These are phyloP conservation scores for Minunthozetes semirufus DNA, from an alignment of 2,888 invertebrate species.

Conservation along the genomic window DNA sequence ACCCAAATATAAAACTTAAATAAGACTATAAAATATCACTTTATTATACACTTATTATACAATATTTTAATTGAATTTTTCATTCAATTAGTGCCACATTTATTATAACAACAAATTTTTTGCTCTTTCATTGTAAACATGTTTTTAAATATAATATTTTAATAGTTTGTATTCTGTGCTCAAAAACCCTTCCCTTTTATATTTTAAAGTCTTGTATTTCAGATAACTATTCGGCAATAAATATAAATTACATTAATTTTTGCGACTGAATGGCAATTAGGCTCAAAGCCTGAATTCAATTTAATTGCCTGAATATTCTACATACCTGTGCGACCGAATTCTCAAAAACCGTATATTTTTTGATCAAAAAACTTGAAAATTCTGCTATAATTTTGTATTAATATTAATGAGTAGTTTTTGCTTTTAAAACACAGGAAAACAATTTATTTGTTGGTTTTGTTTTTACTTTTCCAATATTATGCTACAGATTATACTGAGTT, in stretches of 20 bases:
- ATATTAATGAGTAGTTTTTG: slow-evolving; percentile 11
- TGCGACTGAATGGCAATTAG: neutral
- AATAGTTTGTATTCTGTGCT: neutral
- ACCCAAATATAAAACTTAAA: neutral
- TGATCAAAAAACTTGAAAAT: neutral
- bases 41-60: slow-evolving; percentile 18
- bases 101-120: slow-evolving; percentile 15
- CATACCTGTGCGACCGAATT: neutral
- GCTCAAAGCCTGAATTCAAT: neutral
- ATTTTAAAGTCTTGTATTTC: neutral
- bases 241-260: neutral
- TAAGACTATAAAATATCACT: slow-evolving; percentile 17
- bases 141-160: neutral
- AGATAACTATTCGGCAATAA: neutral
- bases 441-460: slow-evolving; percentile 13
- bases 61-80: neutral
- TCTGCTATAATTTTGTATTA: neutral
- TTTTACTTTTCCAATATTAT: neutral
- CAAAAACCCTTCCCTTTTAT: neutral
- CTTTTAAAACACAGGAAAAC: slow-evolving; percentile 10
- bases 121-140: neutral
- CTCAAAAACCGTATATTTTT: neutral
- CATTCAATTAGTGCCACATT: slow-evolving; percentile 14
- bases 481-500: neutral
- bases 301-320: neutral